Percentiles rank a stretch among this genome's conserved stretches.
Evolutionary conservation across 1,140 invertebrate genomes (phyloP).

Genomic region (Telenomus remus): DNA sequence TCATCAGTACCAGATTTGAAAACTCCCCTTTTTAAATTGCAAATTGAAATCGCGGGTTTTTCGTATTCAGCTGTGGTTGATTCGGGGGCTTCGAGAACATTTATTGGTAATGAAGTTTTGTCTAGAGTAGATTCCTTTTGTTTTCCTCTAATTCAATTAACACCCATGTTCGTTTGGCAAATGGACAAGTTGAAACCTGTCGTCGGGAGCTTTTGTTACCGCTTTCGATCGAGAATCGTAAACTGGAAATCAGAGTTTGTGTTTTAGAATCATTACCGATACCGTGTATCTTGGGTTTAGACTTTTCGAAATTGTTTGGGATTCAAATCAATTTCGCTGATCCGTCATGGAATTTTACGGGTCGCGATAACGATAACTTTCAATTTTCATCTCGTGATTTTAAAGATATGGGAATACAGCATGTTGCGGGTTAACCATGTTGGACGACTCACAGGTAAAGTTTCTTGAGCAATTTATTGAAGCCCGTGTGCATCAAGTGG

Average conservation of each 20-base stretch:
- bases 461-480: neutral
- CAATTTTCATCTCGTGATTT: neutral
- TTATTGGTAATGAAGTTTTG: neutral
- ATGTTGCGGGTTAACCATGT: too few relatives aligned
- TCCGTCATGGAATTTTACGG: neutral
- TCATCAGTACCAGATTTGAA: neutral
- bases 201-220: neutral
- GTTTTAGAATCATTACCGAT: neutral
- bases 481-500: too few relatives aligned
- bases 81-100: conserved; percentile 12
- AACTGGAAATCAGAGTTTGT: neutral
- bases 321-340: neutral
- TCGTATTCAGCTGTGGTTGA: neutral
- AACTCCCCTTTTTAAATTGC: neutral
- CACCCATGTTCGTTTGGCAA: neutral
- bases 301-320: neutral
- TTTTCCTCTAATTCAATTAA: neutral
- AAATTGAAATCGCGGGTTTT: neutral
- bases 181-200: neutral
- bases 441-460: neutral
- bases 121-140: neutral
- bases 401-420: neutral
- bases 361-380: neutral
- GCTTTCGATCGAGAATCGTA: neutral
- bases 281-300: conserved; percentile 2